Base-by-base conservation (phyloP, 2,113 vertebrate species). In the Oceanites oceanicus region DNA sequence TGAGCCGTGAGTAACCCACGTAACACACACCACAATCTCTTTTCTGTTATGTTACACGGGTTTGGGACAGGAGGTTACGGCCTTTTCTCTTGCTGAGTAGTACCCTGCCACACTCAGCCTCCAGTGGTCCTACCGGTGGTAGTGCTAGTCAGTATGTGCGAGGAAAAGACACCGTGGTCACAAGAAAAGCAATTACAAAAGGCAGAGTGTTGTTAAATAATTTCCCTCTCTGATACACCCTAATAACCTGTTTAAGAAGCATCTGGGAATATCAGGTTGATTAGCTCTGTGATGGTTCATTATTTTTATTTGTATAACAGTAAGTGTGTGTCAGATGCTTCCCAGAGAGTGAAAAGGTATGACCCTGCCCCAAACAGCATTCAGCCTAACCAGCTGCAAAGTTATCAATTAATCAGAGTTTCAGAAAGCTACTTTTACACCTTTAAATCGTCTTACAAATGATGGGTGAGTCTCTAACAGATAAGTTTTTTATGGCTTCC, bases 1-100 rank as follows among this genome's bases (percentile, higher is more conserved):
- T 40, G 98, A 99, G 82, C 98, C 97, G 99, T 99, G 90, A 99
- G 99, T 99, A 98, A 22, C 56, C 58, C 45, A 7, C 2, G 0
- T 62, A 56, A 55, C 5, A 9, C 29, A 26, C 23, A 23, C 38
- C 1, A 0, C 14, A 27, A 19, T 18, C 14, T 90, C 32, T 70
- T 55, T 86, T 45, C 38, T 85, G 13, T 63, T 50, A 4, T 10
- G 8, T 44, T 67, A 42, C 56, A 40, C n/a, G 16, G 21, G 11
- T 65, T 78, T 88, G 53, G 61, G 47, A 23, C 7, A 38, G 71
- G 56, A 44, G 12, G 17, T 66, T 61, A 22, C 0, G 0, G 34
- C 29, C 17, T 86, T 83, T 91, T 59, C 32, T 38, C 40, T 59
- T 94, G 12, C 12, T 70, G 61, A 53, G 36, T 49, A n/a, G 30